phyloP scores from a whole-genome alignment of 2,888 invertebrate genomes.

The Phengaris alcon region DNA sequence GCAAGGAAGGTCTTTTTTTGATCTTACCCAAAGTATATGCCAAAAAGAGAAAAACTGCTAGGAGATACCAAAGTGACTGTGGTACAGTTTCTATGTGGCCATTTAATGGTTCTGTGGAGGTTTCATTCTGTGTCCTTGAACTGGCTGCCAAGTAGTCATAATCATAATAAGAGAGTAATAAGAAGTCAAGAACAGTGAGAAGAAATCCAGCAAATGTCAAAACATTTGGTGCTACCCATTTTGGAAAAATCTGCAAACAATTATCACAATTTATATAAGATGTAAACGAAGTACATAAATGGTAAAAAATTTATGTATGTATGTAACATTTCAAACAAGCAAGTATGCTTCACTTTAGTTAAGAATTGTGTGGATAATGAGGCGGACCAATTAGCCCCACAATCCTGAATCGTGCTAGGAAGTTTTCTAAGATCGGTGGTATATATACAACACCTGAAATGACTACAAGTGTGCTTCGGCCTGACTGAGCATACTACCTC shows the following conservation, averaged over 20 bases:
- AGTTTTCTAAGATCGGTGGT: no score
- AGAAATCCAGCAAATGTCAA: slow-evolving; percentile 97
- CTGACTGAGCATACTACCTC: no score
- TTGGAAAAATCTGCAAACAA: slow-evolving; percentile 88
- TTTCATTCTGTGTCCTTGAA: slow-evolving; percentile 62
- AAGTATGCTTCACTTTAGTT: no score
- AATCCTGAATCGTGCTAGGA: no score
- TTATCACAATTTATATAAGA: not conserved
- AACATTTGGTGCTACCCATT: slow-evolving; percentile 98
- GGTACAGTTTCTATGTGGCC: slow-evolving; percentile 82
- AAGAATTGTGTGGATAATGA: no score
- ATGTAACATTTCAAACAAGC: no score
- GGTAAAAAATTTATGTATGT: no score
- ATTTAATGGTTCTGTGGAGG: slow-evolving; percentile 51
- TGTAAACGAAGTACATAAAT: no score
- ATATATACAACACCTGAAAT: no score
- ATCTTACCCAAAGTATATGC: slow-evolving; percentile 96
- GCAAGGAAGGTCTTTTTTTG: not conserved
- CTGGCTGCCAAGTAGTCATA: slow-evolving; percentile 89
- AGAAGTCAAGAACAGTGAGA: slow-evolving; percentile 91
- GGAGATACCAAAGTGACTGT: slow-evolving; percentile 90
- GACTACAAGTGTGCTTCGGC: no score
- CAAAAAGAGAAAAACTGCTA: slow-evolving; percentile 93
- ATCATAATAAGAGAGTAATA: slow-evolving; percentile 92
- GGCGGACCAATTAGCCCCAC: no score